Conservation (phyloP, 2,888 invertebrate species). For the Plemyria rubiginata region DNA sequence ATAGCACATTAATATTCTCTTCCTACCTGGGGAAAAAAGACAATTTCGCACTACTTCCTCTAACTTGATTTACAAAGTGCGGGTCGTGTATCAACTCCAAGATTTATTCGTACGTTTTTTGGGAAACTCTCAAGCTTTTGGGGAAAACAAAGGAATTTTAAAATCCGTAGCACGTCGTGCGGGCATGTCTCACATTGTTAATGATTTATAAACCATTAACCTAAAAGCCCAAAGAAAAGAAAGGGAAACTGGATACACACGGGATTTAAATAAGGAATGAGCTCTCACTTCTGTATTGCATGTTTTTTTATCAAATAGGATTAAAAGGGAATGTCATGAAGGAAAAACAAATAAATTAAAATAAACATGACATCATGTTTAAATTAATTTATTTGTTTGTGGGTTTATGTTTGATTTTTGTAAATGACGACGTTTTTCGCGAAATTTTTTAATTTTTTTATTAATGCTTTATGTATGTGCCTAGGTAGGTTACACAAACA, state of each 20-base stretch:
- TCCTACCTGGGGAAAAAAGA: conserved; percentile 22
- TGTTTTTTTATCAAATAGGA: conserved; percentile 16
- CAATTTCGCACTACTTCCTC: conserved; percentile 25
- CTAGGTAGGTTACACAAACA: too few species aligned
- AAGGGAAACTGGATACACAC: conserved; percentile 57
- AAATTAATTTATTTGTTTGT: too few species aligned
- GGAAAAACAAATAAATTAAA: too few species aligned
- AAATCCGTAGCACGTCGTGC: conserved; percentile 55
- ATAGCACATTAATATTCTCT: conserved; percentile 25
- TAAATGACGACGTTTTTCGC: too few species aligned
- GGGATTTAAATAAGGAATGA: conserved; percentile 51
- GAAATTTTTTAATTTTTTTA: too few species aligned
- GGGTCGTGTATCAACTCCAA: conserved; percentile 35
- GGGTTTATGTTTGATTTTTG: too few species aligned
- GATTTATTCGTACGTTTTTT: conserved; percentile 46
- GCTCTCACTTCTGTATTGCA: conserved; percentile 42
- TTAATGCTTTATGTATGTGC: too few species aligned
- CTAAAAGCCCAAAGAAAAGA: conserved; percentile 64
- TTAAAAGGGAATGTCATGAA: too few species aligned
- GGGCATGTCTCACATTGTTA: conserved; percentile 65
- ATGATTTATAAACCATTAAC: conserved; percentile 73
- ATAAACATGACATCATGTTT: too few species aligned
- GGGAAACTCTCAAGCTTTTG: conserved; percentile 35
- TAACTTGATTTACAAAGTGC: conserved; percentile 38
- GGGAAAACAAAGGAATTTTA: conserved; percentile 40